Percentiles rank a stretch among this genome's conserved stretches.
phyloP scores from a whole-genome alignment of 35 echinoderm and acorn worm species.

The Apostichopus californicus region DNA sequence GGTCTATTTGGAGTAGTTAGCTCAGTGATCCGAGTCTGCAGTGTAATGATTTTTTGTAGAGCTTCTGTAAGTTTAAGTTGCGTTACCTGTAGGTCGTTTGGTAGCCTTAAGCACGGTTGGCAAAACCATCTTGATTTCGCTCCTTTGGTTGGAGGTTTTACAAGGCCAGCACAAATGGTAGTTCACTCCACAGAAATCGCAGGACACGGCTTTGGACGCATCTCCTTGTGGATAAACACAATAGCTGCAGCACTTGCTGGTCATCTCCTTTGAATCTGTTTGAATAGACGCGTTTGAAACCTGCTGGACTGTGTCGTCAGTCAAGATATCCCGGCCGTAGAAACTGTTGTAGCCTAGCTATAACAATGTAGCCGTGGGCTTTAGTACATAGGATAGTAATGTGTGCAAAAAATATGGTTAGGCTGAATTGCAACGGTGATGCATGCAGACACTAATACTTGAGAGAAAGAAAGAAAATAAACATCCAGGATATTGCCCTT shows the following conservation, averaged over 20 bases:
- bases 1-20: background rate
- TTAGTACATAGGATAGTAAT: too few relatives aligned
- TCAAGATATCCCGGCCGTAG: background rate
- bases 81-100: background rate
- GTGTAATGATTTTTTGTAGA: background rate
- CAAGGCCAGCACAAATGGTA: background rate
- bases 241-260: slow-evolving; percentile 13
- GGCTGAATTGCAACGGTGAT: too few relatives aligned
- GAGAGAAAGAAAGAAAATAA: too few relatives aligned
- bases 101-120: slow-evolving; percentile 21
- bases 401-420: too few relatives aligned
- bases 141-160: background rate
- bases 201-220: slow-evolving; percentile 16
- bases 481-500: too few relatives aligned
- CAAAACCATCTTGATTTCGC: slow-evolving; percentile 23
- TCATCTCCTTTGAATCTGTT: background rate
- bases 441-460: too few relatives aligned
- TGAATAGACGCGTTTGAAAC: slow-evolving; percentile 31
- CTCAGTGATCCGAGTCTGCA: background rate
- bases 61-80: background rate
- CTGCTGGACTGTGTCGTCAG: slow-evolving; percentile 7
- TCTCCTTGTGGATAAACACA: slow-evolving; percentile 29
- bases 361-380: too few relatives aligned
- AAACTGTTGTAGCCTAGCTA: too few relatives aligned
- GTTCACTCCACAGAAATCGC: slow-evolving; percentile 10